These are phyloP conservation scores for Pecten maximus DNA, from an alignment of 2,888 invertebrate species.

Conservation along the genomic window DNA sequence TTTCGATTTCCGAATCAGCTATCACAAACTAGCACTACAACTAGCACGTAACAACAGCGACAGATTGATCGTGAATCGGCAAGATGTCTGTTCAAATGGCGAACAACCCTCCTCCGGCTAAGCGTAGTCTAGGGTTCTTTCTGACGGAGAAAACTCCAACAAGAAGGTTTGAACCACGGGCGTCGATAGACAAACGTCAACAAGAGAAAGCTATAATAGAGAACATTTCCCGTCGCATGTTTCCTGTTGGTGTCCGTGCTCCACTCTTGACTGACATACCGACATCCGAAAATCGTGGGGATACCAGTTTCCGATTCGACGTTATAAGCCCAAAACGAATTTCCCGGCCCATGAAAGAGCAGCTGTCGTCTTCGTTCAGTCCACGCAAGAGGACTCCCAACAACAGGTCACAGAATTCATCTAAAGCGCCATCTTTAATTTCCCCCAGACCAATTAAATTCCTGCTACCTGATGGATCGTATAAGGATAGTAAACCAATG, in stretches of 20 bases:
- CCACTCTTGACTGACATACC: constrained; percentile 45
- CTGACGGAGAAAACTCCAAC: constrained; percentile 1
- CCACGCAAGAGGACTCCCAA: not conserved
- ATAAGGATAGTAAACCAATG: constrained; percentile 14
- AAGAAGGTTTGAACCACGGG: not conserved
- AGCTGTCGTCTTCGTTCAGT: not conserved
- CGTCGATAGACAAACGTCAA: not conserved
- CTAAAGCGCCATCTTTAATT: constrained; percentile 10
- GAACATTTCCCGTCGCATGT: constrained; percentile 42
- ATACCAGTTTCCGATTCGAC: not conserved
- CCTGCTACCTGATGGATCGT: constrained; percentile 50
- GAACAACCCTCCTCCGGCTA: not conserved
- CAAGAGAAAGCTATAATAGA: constrained; percentile 39
- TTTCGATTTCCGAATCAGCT: not conserved
- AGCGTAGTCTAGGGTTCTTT: not conserved
- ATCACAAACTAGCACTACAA: not conserved
- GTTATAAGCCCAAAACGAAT: not conserved
- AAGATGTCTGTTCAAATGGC: constrained; percentile 41
- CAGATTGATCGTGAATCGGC: not conserved
- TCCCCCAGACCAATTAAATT: constrained; percentile 41
- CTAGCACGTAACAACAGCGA: not conserved
- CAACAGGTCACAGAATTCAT: not conserved
- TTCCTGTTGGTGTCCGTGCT: constrained; percentile 50
- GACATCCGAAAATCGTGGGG: not conserved
- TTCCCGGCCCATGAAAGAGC: not conserved